phyloP scores from a whole-genome alignment of 2,797 vertebrate species.

The Amblyraja radiata region DNA sequence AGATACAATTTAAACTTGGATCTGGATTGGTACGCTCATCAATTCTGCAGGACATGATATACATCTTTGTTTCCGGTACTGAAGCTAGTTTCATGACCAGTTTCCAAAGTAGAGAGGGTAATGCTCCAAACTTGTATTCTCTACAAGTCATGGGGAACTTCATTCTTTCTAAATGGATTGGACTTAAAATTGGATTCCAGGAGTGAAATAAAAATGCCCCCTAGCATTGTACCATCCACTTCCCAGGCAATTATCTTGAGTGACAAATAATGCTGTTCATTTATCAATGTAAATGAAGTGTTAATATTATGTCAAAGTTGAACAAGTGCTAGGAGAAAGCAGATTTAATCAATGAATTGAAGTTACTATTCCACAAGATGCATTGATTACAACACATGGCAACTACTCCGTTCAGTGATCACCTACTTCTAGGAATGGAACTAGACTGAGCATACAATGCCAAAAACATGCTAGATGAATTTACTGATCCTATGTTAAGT shows the following conservation, averaged over 20 bases:
- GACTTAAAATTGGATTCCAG: background rate
- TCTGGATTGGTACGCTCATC: background rate
- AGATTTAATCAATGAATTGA: constrained; percentile 12
- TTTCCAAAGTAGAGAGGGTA: background rate
- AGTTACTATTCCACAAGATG: constrained; percentile 7
- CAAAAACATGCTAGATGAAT: constrained; percentile 31
- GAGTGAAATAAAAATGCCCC: constrained; percentile 10
- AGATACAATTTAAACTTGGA: background rate
- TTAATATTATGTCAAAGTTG: background rate
- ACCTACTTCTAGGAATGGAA: constrained; percentile 15
- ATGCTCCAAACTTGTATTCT: background rate
- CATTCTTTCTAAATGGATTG: background rate
- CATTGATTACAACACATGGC: constrained; percentile 18
- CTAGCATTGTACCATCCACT: background rate
- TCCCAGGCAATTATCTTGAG: background rate
- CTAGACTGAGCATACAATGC: constrained; percentile 12
- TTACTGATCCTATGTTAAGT: constrained; percentile 1
- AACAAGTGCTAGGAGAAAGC: constrained; percentile 17
- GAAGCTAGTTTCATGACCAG: background rate
- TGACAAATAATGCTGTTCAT: background rate
- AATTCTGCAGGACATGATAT: background rate
- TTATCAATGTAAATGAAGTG: constrained; percentile 21
- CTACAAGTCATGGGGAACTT: background rate
- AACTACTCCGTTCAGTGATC: constrained; percentile 29
- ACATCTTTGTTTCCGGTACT: background rate